Base-by-base conservation (phyloP, 53 echinoderm and acorn worm genomes). In the Actinopyga echinites region DNA sequence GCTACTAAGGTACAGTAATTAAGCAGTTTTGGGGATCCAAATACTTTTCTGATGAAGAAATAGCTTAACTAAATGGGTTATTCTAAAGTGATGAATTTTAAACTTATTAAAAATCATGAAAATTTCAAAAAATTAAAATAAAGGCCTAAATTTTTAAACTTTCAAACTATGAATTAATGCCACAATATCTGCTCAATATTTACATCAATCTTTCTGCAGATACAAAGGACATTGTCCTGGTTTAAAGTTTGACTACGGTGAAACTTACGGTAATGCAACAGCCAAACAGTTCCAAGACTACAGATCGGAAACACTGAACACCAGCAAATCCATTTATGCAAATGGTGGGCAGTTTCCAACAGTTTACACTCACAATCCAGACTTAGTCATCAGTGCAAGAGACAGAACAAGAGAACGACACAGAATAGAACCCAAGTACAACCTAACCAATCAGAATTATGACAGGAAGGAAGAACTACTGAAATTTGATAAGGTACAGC, bases 151-250 rank as follows among this genome's bases (percentile, higher is more conserved):
- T n/a, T n/a, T n/a, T n/a, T n/a, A n/a, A n/a, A n/a, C n/a, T n/a
- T n/a, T n/a, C n/a, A n/a, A n/a, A n/a, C n/a, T n/a, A n/a, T n/a
- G n/a, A n/a, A n/a, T n/a, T n/a, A n/a, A n/a, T n/a, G n/a, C n/a
- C n/a, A 8, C 40, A 2, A 40, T 34, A 37, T 0, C 37, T 40
- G 3, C n/a, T 11, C n/a, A 9, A 62, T 62, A 25, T 10, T 21
- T 10, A 28, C 26, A 24, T 38, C 24, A 36, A 29, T 68, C 31
- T 35, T 59, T 8, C 28, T 25, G n/a, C 67, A 99, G 99, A 43
- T 99, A 99, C 77, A 99, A 95, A 89, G 99, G 99, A 22, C 99
- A 99, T 65, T 99, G 99, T 57, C 99, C 99, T 32, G 95, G 92
- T 15, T 83, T 90, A 28, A 99, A 99, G 87, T 99, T 92, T 86